phyloP scores from a whole-genome alignment of 1,140 invertebrate genomes.

The Anadara kagoshimensis region DNA sequence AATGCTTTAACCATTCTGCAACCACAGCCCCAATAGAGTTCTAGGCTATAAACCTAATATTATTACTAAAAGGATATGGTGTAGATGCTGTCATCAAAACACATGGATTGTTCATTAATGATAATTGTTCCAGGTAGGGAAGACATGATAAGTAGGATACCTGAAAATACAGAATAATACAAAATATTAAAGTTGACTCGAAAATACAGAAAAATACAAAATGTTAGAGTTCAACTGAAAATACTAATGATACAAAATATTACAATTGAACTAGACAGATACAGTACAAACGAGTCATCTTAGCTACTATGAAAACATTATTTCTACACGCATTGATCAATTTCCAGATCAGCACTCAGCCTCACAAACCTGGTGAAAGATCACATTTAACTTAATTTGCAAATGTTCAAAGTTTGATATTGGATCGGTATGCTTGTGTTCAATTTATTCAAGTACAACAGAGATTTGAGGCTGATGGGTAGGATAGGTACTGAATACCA shows the following conservation, averaged over 20 bases:
- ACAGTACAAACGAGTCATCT: background rate
- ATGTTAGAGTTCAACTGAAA: background rate
- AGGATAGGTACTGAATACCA: too few relatives aligned
- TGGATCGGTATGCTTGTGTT: too few relatives aligned
- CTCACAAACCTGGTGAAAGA: too few relatives aligned
- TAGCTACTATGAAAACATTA: too few relatives aligned
- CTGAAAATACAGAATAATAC: constrained; percentile 71
- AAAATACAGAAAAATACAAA: background rate
- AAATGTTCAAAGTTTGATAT: too few relatives aligned
- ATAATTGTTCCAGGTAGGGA: constrained; percentile 84
- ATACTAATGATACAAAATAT: background rate
- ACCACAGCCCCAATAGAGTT: too few relatives aligned
- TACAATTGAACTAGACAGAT: background rate
- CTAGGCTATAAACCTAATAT: background rate
- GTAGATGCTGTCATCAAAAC: constrained; percentile 75
- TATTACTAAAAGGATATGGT: constrained; percentile 65
- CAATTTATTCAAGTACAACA: too few relatives aligned
- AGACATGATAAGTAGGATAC: constrained; percentile 87
- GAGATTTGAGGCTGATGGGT: too few relatives aligned
- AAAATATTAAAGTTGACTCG: background rate
- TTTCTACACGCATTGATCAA: too few relatives aligned
- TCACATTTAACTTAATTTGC: too few relatives aligned
- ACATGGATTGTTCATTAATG: constrained; percentile 91
- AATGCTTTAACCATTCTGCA: too few relatives aligned
- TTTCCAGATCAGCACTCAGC: too few relatives aligned